phyloP scores from a whole-genome alignment of 2,888 invertebrate species.

The Phortica okadai region DNA sequence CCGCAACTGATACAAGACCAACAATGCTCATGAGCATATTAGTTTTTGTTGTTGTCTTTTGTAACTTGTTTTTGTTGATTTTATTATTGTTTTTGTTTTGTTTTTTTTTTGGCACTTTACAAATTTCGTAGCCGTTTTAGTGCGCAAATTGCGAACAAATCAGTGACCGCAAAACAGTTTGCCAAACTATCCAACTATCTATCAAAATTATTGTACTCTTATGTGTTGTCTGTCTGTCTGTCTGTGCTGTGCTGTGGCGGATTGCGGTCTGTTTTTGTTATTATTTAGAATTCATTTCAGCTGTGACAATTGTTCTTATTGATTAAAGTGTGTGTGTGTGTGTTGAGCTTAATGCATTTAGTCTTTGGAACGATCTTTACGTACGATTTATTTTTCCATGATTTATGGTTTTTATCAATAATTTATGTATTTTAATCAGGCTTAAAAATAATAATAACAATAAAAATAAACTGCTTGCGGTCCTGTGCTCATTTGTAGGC shows the following conservation, averaged over 20 bases:
- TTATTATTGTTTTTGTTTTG: background rate
- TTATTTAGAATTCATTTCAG: background rate
- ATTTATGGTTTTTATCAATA: background rate
- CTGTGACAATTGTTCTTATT: too few species aligned
- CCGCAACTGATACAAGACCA: too few species aligned
- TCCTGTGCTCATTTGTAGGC: slow-evolving; percentile 10
- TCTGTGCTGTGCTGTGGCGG: background rate
- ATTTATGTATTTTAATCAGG: background rate
- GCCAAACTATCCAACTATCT: slow-evolving; percentile 14
- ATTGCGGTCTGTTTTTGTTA: background rate
- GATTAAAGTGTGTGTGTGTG: too few species aligned
- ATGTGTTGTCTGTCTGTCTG: background rate
- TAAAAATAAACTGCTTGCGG: background rate
- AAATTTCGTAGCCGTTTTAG: background rate
- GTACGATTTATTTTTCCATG: too few species aligned
- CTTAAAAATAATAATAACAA: background rate
- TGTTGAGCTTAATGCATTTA: too few species aligned
- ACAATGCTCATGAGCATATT: too few species aligned
- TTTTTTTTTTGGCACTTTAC: background rate
- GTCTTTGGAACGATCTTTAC: too few species aligned
- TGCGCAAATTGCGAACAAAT: slow-evolving; percentile 9
- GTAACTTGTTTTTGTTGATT: background rate
- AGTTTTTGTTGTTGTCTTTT: background rate
- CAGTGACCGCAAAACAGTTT: slow-evolving; percentile 27
- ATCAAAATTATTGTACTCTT: slow-evolving; percentile 20